Evolutionary conservation across 2,113 vertebrate genomes (phyloP).

Genomic region (Antennarius striatus): DNA sequence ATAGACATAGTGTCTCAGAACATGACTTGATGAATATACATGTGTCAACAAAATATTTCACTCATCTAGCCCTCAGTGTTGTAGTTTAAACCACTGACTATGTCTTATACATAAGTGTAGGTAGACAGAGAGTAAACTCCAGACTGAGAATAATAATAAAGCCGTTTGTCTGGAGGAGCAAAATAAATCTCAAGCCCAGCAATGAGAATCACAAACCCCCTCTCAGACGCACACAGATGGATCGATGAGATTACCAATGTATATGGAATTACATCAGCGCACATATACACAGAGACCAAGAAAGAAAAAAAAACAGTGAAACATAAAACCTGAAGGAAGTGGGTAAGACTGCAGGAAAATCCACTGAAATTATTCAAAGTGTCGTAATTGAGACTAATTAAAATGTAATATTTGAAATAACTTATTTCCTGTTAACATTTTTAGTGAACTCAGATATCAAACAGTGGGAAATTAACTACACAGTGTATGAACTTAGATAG

Average conservation of each 20-base stretch:
- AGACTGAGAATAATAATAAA: neutral
- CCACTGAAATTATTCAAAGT: conserved; percentile 17
- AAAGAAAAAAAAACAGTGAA: neutral
- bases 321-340: neutral
- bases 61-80: neutral
- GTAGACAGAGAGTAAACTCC: neutral
- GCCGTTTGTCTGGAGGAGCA: neutral
- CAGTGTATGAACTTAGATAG: conserved; percentile 1
- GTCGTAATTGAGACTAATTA: conserved; percentile 37
- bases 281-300: conserved; percentile 2
- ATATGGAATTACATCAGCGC: neutral
- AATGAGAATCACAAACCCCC: neutral
- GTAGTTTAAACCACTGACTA: neutral
- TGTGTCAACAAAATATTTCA: neutral
- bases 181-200: neutral
- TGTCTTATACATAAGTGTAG: neutral
- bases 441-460: conserved; percentile 21
- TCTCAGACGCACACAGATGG: neutral
- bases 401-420: conserved; percentile 34
- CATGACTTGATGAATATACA: neutral
- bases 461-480: conserved; percentile 14
- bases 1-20: too few relatives aligned
- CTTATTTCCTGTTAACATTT: conserved; percentile 39
- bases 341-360: conserved; percentile 5
- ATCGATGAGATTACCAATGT: neutral